Evolutionary conservation across 2,113 vertebrate genomes (phyloP).

Genomic region (Eudorcas thomsonii): DNA sequence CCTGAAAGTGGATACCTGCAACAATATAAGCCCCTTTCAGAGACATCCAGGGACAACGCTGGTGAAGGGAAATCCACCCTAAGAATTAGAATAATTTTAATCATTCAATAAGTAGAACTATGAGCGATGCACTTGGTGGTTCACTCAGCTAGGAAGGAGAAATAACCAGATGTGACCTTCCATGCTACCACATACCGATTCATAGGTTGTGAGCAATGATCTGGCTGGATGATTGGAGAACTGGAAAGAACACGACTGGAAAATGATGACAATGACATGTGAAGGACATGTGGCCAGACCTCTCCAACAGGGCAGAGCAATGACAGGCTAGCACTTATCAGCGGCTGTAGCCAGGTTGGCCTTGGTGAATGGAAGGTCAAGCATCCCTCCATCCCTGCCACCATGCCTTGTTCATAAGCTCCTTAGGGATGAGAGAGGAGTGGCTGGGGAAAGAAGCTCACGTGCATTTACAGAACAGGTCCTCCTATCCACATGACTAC

Average conservation of each 20-base stretch:
- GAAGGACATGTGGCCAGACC: neutral
- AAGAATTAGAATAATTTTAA: neutral
- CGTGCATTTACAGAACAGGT: neutral
- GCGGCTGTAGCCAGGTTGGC: neutral
- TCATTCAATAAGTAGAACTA: neutral
- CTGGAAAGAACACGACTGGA: neutral
- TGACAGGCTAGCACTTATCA: neutral
- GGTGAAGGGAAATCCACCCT: neutral
- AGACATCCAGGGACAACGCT: neutral
- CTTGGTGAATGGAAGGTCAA: neutral
- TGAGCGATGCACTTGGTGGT: neutral
- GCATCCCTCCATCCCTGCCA: neutral
- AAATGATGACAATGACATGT: neutral
- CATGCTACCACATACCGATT: neutral
- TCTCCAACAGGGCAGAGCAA: neutral
- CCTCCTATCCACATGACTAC: neutral
- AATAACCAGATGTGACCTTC: neutral
- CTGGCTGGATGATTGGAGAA: neutral
- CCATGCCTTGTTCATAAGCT: neutral
- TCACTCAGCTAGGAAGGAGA: neutral
- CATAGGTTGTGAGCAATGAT: neutral
- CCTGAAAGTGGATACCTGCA: neutral
- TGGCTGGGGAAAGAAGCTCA: neutral
- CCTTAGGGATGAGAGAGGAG: neutral
- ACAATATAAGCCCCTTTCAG: neutral